Evolutionary conservation across 2,888 invertebrate species (phyloP).

Genomic region (Acrocera orbiculus): DNA sequence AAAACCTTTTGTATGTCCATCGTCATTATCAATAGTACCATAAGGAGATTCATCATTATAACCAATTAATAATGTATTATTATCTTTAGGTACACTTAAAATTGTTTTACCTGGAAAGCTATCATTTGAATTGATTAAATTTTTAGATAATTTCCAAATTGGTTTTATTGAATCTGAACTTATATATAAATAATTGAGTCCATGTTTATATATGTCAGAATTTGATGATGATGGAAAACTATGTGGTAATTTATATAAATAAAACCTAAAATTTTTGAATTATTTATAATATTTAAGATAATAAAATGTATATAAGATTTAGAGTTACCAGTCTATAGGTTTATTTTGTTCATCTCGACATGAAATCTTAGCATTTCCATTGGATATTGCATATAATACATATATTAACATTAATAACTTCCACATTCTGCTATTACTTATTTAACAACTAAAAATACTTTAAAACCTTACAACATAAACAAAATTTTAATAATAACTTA

Average conservation of each 20-base stretch:
- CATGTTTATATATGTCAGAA: too few species aligned
- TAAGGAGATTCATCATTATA: conserved; percentile 82
- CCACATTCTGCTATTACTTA: too few species aligned
- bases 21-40: conserved; percentile 33
- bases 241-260: conserved; percentile 63
- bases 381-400: too few species aligned
- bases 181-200: conserved; percentile 52
- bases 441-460: too few species aligned
- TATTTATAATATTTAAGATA: too few species aligned
- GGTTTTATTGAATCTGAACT: conserved; percentile 39
- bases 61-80: conserved; percentile 37
- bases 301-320: not conserved
- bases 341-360: conserved; percentile 45
- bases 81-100: conserved; percentile 12
- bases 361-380: conserved; percentile 6
- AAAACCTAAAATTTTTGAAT: conserved; percentile 53
- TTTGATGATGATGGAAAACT: conserved; percentile 31
- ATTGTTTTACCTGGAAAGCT: conserved; percentile 52
- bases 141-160: conserved; percentile 50
- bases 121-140: conserved; percentile 39
- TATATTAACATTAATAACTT: too few species aligned
- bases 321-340: conserved; percentile 46
- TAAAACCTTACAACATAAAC: too few species aligned
- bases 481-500: too few species aligned
- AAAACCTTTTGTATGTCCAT: conserved; percentile 85